Conservation (phyloP, 2,888 invertebrate genomes). For the Podabrus alpinus region DNA sequence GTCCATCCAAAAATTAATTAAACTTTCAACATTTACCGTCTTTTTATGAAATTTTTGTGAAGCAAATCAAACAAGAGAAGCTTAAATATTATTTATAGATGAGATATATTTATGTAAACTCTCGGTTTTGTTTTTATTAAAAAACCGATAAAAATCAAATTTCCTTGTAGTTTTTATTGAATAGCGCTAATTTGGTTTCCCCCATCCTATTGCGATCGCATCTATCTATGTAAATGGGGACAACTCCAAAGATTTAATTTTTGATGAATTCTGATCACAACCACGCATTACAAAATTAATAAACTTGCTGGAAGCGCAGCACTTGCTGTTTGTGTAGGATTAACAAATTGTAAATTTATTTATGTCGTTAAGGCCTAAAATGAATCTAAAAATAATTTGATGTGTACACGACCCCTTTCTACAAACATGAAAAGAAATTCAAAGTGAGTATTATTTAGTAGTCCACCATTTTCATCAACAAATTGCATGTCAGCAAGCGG, state of each 20-base stretch:
- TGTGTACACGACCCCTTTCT: not conserved
- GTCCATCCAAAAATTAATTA: too few relatives aligned
- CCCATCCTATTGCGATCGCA: not conserved
- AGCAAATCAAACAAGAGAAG: not conserved
- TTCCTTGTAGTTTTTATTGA: not conserved
- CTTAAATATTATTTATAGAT: not conserved
- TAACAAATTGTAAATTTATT: not conserved
- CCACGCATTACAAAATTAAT: not conserved
- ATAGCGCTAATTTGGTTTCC: not conserved
- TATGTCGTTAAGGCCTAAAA: not conserved
- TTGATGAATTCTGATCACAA: not conserved
- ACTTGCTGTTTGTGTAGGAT: not conserved
- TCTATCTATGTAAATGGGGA: not conserved
- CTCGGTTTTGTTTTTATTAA: not conserved
- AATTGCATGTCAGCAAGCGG: conserved; percentile 44
- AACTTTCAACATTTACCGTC: not conserved
- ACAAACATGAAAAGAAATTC: not conserved
- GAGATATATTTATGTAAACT: too few relatives aligned
- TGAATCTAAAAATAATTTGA: not conserved
- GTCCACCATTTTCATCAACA: conserved; percentile 44
- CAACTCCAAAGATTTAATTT: not conserved
- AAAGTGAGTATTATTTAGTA: conserved; percentile 19
- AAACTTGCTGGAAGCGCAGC: not conserved
- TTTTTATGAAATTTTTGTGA: not conserved
- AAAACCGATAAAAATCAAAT: not conserved